Conservation (phyloP, 2,113 vertebrate genomes). For the Nothoprocta pentlandii region DNA sequence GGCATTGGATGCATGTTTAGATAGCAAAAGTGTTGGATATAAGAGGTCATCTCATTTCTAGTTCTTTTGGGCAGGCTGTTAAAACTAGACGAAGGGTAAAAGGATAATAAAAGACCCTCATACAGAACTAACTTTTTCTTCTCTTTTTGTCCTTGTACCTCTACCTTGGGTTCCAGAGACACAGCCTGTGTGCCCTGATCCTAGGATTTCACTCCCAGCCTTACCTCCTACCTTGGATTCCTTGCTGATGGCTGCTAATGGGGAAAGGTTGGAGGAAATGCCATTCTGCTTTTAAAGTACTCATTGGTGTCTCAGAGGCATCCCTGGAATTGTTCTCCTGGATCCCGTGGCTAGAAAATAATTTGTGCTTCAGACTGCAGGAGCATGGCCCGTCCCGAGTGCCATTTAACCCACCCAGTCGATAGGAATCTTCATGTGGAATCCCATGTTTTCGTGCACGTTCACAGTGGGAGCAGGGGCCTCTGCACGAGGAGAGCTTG, state of each 20-base stretch:
- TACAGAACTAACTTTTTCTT: not conserved
- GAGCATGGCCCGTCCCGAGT: conserved; percentile 1
- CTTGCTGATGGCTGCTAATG: conserved; percentile 23
- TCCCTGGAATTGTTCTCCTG: conserved; percentile 48
- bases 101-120: not conserved
- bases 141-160: not conserved
- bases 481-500: conserved; percentile 46
- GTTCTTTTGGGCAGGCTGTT: not conserved
- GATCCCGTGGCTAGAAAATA: not conserved
- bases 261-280: conserved; percentile 11
- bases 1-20: not conserved
- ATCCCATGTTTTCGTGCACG: conserved; percentile 59
- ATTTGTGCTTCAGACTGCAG: conserved; percentile 4
- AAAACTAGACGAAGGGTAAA: not conserved
- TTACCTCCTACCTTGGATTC: conserved; percentile 48
- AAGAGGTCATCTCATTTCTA: not conserved
- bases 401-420: conserved; percentile 9
- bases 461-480: not conserved
- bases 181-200: not conserved
- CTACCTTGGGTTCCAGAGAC: not conserved
- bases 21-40: not conserved
- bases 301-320: conserved; percentile 43
- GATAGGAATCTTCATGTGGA: conserved; percentile 53
- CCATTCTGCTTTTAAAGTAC: conserved; percentile 48
- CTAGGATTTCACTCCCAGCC: not conserved